These are phyloP conservation scores for Poeciliopsis gracilis DNA, from an alignment of 2,797 vertebrate species.

Conservation along the genomic window DNA sequence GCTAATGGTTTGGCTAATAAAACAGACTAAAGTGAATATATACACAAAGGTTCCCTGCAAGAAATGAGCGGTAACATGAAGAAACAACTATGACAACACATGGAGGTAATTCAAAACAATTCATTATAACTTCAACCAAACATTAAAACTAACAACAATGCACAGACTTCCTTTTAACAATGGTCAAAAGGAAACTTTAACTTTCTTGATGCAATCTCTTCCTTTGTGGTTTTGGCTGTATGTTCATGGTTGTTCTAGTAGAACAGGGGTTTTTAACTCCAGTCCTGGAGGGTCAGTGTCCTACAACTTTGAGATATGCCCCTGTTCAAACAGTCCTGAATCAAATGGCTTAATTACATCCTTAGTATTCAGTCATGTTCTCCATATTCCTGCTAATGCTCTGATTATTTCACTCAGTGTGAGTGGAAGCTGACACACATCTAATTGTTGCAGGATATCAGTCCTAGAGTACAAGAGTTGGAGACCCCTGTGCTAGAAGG, in stretches of 20 bases:
- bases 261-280: background rate
- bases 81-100: background rate
- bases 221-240: background rate
- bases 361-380: background rate
- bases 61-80: background rate
- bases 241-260: background rate
- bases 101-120: background rate
- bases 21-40: background rate
- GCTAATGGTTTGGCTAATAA: background rate
- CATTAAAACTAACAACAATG: background rate
- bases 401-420: background rate
- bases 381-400: background rate
- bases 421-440: background rate
- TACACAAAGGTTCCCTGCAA: background rate
- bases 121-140: background rate
- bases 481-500: background rate
- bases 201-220: background rate
- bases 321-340: background rate
- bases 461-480: background rate
- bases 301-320: background rate
- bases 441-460: background rate
- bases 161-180: too few relatives aligned
- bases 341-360: background rate
- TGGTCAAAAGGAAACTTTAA: too few relatives aligned
- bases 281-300: background rate